Base-by-base conservation (phyloP, 2,797 vertebrate genomes). In the Acrossocheilus fasciatus region DNA sequence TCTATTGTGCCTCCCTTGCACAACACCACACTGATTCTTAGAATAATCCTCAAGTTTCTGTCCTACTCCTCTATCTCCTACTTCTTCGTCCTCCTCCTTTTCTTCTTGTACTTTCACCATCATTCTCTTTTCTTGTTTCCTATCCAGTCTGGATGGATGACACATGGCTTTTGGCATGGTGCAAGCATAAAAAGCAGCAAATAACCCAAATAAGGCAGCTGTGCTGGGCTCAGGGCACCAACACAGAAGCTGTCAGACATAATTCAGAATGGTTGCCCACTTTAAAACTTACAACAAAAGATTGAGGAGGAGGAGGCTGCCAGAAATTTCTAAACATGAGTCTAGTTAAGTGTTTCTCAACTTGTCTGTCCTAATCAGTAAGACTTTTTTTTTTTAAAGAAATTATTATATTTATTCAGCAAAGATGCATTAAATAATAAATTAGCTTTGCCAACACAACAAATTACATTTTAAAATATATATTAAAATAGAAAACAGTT, bases 181-280 rank as follows among this genome's bases (percentile, higher is more conserved):
- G 57, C 92, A 90, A 93, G 91, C 89, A 91, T 91, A 87, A 83
- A 52, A 91, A 90, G 77, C 89, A 62, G 15, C 91, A 90, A 89
- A 89, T 94, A 90, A 90, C 91, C 95, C 95, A 95, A 96, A 95
- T 95, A 96, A 95, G 95, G 94, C 89, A 92, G 94, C 92, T 93
- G 89, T 88, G 43, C 59, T 90, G 91, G 91, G 78, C 79, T 81
- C 57, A 87, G 89, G 92, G 91, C 88, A 89, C 68, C 20, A 75
- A 23, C 85, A 88, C 93, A 80, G 77, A 73, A 84, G 90, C 90
- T 90, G 93, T 93, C 90, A 91, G 81, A 39, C 59, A 87, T 91
- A 82, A 89, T 77, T 86, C 80, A 89, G 66, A 76, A 50, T 45
- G 15, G 43, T 74, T 69, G 75, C 54, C 8, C 10, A 62, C 70